A percentile compares a stretch with the other conserved stretches of the same genome.
Evolutionary conservation across 2,888 invertebrate genomes (phyloP).

Genomic region (Ichneumoninae sp.): DNA sequence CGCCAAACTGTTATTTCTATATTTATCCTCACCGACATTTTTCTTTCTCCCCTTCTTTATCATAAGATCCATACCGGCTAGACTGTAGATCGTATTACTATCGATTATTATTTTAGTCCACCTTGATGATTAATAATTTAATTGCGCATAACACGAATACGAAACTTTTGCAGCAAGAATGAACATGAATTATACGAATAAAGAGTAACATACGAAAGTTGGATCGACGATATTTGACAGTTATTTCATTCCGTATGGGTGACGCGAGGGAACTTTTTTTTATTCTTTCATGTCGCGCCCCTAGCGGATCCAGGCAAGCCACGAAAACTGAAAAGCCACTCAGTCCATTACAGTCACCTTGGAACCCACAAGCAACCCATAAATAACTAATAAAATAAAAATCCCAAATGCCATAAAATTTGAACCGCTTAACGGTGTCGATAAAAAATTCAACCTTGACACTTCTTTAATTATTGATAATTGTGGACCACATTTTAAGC

Average conservation of each 20-base stretch:
- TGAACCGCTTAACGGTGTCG: too few species aligned
- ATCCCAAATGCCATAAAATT: too few species aligned
- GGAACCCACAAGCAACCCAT: too few species aligned
- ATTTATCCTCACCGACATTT: conserved; percentile 4
- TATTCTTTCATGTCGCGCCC: too few species aligned
- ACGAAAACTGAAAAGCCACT: too few species aligned
- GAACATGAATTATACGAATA: conserved; percentile 48
- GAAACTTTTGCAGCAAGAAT: conserved; percentile 45
- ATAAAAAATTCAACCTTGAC: too few species aligned
- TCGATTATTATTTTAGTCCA: conserved; percentile 51
- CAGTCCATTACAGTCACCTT: too few species aligned
- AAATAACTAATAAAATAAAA: too few species aligned
- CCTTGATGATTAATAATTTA: conserved; percentile 48
- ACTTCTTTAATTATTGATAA: too few species aligned
- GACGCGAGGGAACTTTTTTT: too few species aligned
- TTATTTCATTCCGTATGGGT: background rate
- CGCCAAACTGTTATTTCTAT: conserved; percentile 46
- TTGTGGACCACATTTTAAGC: too few species aligned
- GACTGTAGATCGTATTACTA: conserved; percentile 55
- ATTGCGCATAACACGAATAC: conserved; percentile 34
- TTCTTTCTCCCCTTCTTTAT: conserved; percentile 11
- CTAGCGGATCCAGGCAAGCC: too few species aligned
- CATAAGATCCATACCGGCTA: conserved; percentile 19
- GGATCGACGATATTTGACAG: background rate
- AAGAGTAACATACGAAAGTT: conserved; percentile 52